Evolutionary conservation across 2,888 invertebrate genomes (phyloP), one percentile per base, ranked within the genome.

Genomic region (Phortica magna): DNA sequence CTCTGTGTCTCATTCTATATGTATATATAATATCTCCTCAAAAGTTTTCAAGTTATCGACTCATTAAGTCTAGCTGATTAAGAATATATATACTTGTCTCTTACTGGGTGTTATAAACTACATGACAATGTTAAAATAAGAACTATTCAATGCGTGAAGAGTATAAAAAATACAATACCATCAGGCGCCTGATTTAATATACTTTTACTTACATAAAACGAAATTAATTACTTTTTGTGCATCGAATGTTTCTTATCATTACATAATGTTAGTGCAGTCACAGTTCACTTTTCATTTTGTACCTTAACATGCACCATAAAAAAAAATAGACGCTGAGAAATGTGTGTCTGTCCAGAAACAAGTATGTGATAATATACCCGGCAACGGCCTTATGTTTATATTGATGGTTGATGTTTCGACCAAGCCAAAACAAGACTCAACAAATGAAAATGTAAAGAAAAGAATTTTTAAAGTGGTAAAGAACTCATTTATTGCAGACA

Each of bases 331-430:
- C 53, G 74, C 80, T 80, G 83, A 84, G 81, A 61, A 22, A 61
- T 61, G 22, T 19, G 1, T 61, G 61, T 22, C 61, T 61, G 22
- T 61, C 61, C 22, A 22, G 9, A 14, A 48, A 14, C 48, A 48
- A 61, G 61, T 65, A 41, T 65, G 53, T 71, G 48, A 48, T 22
- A 70, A 71, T 71, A 43, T 71, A 78, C 78, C 77, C 77, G 87
- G 87, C 85, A 85, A 81, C 88, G 85, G 85, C 88, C 85, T 88
- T 86, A 86, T 86, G 85, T 86, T 88, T 88, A 86, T 86, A 88
- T 88, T 88, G 87, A 19, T 48, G 48, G 17, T 70, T 70, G 74
- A 82, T 79, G 74, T 78, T 76, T 75, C 3, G n/a, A 7, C 22
- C 17, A 22, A 61, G 22, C 61, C 22, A 74, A 79, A 78, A 67